These are phyloP conservation scores for Pristiophorus japonicus DNA, from an alignment of 2,113 vertebrate genomes.

Conservation along the genomic window DNA sequence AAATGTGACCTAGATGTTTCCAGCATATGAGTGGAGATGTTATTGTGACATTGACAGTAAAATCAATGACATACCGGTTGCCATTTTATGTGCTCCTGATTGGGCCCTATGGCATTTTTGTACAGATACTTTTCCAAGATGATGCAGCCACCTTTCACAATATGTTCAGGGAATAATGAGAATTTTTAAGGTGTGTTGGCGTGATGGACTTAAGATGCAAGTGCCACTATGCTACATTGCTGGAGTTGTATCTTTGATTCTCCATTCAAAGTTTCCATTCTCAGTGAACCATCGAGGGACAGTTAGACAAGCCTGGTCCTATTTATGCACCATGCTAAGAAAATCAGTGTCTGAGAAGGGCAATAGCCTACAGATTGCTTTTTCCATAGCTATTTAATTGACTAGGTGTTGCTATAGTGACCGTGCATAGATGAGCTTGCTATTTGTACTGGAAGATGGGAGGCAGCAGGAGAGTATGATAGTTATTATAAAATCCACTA, in stretches of 20 bases:
- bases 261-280: not conserved
- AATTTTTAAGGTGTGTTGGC: not conserved
- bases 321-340: not conserved
- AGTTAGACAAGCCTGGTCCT: not conserved
- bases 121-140: not conserved
- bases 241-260: not conserved
- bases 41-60: not conserved
- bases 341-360: not conserved
- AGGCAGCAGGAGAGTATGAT: not conserved
- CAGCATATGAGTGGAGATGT: not conserved
- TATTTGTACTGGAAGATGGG: not conserved
- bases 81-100: not conserved
- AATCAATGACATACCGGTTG: not conserved
- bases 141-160: not conserved
- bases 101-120: not conserved
- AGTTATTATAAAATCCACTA: not conserved
- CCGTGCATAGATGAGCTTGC: not conserved
- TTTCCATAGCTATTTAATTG: not conserved
- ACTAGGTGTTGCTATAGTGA: constrained; percentile 12
- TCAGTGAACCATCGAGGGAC: not conserved
- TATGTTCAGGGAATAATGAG: not conserved
- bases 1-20: not conserved
- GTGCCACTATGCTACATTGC: not conserved
- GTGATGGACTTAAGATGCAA: not conserved
- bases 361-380: not conserved